phyloP scores from a whole-genome alignment of 2,113 vertebrate species.

The Epinephelus moara region DNA sequence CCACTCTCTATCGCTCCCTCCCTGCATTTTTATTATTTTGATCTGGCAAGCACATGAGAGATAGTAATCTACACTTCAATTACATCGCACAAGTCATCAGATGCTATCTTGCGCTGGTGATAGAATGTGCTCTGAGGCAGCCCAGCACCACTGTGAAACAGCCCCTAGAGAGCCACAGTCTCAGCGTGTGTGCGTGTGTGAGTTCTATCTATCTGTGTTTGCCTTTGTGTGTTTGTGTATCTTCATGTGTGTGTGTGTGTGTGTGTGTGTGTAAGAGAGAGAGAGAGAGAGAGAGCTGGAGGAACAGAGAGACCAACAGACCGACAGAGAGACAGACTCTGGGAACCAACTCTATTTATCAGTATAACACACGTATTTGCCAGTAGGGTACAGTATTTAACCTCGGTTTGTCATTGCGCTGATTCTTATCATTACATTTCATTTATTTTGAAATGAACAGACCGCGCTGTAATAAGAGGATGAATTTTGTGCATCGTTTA shows the following conservation, averaged over 20 bases:
- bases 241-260: conserved; percentile 5
- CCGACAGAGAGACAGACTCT: conserved; percentile 57
- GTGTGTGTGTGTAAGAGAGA: conserved; percentile 20
- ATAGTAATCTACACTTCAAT: conserved; percentile 86
- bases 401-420: conserved; percentile 78
- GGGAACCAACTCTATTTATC: conserved; percentile 72
- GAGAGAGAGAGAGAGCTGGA: conserved; percentile 46
- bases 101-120: conserved; percentile 81
- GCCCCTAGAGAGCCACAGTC: conserved; percentile 75
- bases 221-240: conserved; percentile 40
- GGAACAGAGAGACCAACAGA: conserved; percentile 59
- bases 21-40: conserved; percentile 82
- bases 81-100: conserved; percentile 83
- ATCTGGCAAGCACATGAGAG: conserved; percentile 80
- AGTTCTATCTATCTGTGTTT: conserved; percentile 58
- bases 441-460: conserved; percentile 69
- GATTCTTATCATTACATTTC: conserved; percentile 77
- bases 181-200: conserved; percentile 63
- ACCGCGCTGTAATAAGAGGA: conserved; percentile 51
- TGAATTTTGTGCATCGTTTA: conserved; percentile 58
- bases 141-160: conserved; percentile 78
- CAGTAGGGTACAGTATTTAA: conserved; percentile 79
- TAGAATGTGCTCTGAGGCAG: conserved; percentile 81
- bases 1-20: conserved; percentile 56
- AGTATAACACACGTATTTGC: conserved; percentile 75